phyloP scores from a whole-genome alignment of 2,797 vertebrate species.

The Lacerta agilis region DNA sequence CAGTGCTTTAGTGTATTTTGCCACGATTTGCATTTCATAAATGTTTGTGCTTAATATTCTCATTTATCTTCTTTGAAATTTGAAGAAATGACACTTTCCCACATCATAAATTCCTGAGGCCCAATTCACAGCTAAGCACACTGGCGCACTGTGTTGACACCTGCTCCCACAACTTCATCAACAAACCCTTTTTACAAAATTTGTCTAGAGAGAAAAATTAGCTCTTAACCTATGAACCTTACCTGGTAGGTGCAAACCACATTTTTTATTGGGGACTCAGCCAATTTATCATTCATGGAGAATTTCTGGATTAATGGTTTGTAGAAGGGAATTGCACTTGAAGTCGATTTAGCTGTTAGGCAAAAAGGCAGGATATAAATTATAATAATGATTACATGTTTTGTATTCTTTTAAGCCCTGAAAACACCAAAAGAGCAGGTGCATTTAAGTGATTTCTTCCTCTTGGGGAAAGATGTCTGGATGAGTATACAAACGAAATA shows the following conservation, averaged over 20 bases:
- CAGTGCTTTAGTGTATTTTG: conserved; percentile 20
- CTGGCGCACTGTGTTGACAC: not conserved
- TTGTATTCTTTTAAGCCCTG: too few relatives aligned
- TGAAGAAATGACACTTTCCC: conserved; percentile 11
- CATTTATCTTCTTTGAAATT: conserved; percentile 10
- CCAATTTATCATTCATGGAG: not conserved
- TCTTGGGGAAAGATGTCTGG: too few relatives aligned
- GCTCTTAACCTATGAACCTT: not conserved
- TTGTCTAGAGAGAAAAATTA: not conserved
- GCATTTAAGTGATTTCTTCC: too few relatives aligned
- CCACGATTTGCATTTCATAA: not conserved
- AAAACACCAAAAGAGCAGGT: too few relatives aligned
- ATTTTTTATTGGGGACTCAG: not conserved
- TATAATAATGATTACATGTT: too few relatives aligned
- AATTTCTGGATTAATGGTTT: not conserved
- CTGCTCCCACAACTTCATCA: not conserved
- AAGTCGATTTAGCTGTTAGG: too few relatives aligned
- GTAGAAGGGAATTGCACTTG: too few relatives aligned
- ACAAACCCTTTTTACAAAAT: not conserved
- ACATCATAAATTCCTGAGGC: not conserved
- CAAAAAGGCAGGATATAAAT: too few relatives aligned
- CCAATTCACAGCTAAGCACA: not conserved
- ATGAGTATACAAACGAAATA: too few relatives aligned
- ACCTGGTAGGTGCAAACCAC: not conserved
- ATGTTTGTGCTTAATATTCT: not conserved